Evolutionary conservation across 2,797 vertebrate genomes (phyloP), one percentile per base, ranked within the genome.

Genomic region (Arrhamphus sclerolepis): DNA sequence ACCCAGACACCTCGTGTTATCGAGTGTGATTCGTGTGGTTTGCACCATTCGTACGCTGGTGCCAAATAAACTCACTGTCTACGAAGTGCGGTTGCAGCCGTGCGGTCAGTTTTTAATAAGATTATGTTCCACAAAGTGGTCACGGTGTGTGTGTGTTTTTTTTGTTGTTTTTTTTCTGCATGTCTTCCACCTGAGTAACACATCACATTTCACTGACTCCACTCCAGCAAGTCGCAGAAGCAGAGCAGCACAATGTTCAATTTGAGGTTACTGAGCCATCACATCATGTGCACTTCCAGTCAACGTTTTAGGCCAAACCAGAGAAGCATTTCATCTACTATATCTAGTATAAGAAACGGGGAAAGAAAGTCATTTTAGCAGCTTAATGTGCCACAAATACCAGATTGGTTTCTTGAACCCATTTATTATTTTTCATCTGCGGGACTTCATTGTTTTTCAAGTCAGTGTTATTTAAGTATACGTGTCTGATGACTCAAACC

Each of bases 51-150:
- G 34, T 13, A 38, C 14, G 14, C 34, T 16, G 34, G 40, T 22
- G 21, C 63, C 42, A 44, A 76, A 67, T 13, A 56, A 58, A 61
- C 50, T 58, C 31, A 10, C 3, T 6, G 28, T 73, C 75, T 58
- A 55, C 38, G 38, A 72, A 39, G 64, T 66, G 49, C 34, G 66
- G 70, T 62, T 63, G 46, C 42, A 62, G 64, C 56, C 26, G 3
- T 28, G 62, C n/a, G 18, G 60, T 54, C 17, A 16, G 17, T 47
- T 52, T 62, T 55, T 38, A 38, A 38, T 38, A 38, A 14, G 56
- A 64, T 77, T 67, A 62, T 64, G 72, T 42, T 71, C 62, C 79
- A 79, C 81, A 53, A 83, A 67, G 75, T 80, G 81, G 66, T 84
- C 84, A 85, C 82, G 0, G 34, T 74, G 70, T 60, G 62, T 61